A percentile compares a stretch with the other conserved stretches of the same genome.
These are phyloP conservation scores for Engystomops pustulosus DNA, from an alignment of 2,113 vertebrate genomes.

Conservation along the genomic window DNA sequence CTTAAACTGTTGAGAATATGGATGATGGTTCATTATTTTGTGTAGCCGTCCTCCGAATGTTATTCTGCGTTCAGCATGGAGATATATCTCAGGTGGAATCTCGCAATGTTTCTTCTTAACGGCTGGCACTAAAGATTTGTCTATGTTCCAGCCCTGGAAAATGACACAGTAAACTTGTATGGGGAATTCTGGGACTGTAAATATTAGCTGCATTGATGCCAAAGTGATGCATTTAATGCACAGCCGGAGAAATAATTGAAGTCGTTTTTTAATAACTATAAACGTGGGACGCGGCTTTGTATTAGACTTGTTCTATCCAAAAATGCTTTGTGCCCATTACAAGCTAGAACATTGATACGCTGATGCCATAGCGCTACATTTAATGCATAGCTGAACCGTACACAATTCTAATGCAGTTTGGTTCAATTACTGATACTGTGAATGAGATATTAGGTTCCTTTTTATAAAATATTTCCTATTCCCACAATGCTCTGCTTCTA, in stretches of 20 bases:
- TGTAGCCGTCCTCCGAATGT: constrained; percentile 29
- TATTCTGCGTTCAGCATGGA: constrained; percentile 29
- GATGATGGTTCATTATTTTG: constrained; percentile 43
- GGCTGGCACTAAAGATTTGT: constrained; percentile 36
- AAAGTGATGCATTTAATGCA: constrained; percentile 2
- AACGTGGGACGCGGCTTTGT: neutral
- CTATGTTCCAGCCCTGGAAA: constrained; percentile 2
- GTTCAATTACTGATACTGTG: no score
- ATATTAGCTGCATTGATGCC: neutral
- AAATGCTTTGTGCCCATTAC: neutral
- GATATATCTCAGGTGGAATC: constrained; percentile 17
- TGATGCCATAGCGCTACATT: neutral
- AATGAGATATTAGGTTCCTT: neutral
- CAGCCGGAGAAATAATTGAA: neutral
- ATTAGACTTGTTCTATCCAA: neutral
- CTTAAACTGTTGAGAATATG: constrained; percentile 32
- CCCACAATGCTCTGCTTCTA: neutral
- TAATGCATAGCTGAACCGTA: neutral
- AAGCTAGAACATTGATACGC: neutral
- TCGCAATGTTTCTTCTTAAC: constrained; percentile 30
- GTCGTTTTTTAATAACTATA: constrained; percentile 9
- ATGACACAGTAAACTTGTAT: constrained; percentile 15
- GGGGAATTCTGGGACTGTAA: constrained; percentile 8
- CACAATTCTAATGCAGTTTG: neutral
- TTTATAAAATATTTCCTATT: neutral